A percentile compares a stretch with the other conserved stretches of the same genome.
phyloP scores from a whole-genome alignment of 2,888 invertebrate species.

The Palloptera scutellata region DNA sequence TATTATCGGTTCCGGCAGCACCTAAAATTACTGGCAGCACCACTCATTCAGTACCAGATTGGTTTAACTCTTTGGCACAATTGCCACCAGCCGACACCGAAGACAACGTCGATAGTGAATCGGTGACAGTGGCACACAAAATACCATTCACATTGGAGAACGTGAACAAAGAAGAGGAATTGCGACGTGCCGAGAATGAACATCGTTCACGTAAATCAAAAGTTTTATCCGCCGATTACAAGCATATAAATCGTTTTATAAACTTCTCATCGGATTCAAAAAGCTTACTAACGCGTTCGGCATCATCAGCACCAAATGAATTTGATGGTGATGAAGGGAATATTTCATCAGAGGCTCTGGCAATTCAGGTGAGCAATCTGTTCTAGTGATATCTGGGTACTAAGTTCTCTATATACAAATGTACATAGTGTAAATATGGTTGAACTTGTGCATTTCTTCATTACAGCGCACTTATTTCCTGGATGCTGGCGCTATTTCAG shows the following conservation, averaged over 20 bases:
- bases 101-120: slow-evolving; percentile 25
- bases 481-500: slow-evolving; percentile 73
- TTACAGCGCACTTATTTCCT: slow-evolving; percentile 59
- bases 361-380: slow-evolving; percentile 50
- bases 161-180: slow-evolving; percentile 56
- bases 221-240: slow-evolving; percentile 58
- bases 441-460: slow-evolving; percentile 2
- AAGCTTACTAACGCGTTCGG: slow-evolving; percentile 58
- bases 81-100: slow-evolving; percentile 11
- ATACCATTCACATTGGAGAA: slow-evolving; percentile 58
- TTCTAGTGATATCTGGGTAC: background rate
- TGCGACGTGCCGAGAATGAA: slow-evolving; percentile 54
- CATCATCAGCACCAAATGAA: slow-evolving; percentile 51
- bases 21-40: slow-evolving; percentile 49
- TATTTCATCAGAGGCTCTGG: slow-evolving; percentile 60
- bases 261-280: slow-evolving; percentile 59
- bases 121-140: slow-evolving; percentile 28
- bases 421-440: background rate
- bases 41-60: slow-evolving; percentile 33
- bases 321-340: slow-evolving; percentile 52
- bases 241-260: slow-evolving; percentile 55
- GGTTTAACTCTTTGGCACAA: slow-evolving; percentile 30
- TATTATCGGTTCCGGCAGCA: slow-evolving; percentile 39
- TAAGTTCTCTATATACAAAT: too few species aligned
- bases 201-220: slow-evolving; percentile 60